A percentile compares a stretch with the other conserved stretches of the same genome.
Evolutionary conservation across 2,888 invertebrate genomes (phyloP).

Genomic region (Odontothrips loti): DNA sequence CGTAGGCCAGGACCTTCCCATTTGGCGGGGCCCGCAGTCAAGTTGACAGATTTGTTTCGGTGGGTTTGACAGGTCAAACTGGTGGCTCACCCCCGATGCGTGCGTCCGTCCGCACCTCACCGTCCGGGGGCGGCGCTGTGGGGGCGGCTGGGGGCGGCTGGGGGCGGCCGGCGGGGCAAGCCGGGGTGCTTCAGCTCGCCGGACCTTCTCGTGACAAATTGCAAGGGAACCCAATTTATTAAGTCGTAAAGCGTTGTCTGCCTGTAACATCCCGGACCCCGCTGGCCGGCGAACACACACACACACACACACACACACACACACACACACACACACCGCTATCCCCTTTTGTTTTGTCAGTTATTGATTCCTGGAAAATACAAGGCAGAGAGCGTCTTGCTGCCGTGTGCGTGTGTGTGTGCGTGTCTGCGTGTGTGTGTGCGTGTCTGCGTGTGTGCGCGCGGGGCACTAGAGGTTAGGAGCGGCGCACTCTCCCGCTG

Average conservation of each 20-base stretch:
- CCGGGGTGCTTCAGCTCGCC: background rate
- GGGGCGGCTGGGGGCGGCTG: too few relatives aligned
- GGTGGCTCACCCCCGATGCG: too few relatives aligned
- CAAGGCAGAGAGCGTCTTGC: background rate
- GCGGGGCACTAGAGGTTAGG: background rate
- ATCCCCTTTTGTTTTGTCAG: constrained; percentile 16
- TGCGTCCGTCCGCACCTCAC: too few relatives aligned
- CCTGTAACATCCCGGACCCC: background rate
- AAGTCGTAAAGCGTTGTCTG: background rate
- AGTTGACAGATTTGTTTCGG: constrained; percentile 8
- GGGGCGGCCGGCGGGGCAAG: too few relatives aligned
- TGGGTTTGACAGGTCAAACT: background rate
- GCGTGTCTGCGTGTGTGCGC: too few relatives aligned
- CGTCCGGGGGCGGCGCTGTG: too few relatives aligned
- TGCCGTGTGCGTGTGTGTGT: background rate
- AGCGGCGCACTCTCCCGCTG: background rate
- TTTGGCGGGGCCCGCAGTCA: background rate
- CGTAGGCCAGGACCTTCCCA: too few relatives aligned
- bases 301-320: constrained; percentile 16
- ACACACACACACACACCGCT: background rate
- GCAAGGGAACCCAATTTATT: constrained; percentile 10
- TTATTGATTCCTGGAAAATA: constrained; percentile 27
- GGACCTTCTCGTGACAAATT: background rate
- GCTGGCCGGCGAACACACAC: background rate
- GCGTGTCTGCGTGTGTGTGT: too few relatives aligned